A percentile compares a stretch with the other conserved stretches of the same genome.
phyloP scores from a whole-genome alignment of 2,113 vertebrate genomes.

The Phocoena sinus region DNA sequence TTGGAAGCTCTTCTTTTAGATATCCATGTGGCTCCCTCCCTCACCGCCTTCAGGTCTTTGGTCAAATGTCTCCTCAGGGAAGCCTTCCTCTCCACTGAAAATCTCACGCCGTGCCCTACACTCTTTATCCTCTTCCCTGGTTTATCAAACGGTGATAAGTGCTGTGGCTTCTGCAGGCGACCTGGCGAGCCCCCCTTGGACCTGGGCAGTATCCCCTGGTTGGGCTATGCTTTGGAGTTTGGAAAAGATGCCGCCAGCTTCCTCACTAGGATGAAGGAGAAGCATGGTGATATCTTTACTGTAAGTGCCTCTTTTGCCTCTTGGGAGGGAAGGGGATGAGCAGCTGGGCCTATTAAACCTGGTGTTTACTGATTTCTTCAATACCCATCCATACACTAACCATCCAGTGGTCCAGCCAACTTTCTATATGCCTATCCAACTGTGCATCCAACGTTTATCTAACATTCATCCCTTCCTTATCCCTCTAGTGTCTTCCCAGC shows the following conservation, averaged over 20 bases:
- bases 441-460: rapidly evolving
- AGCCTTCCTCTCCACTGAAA: background rate
- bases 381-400: rapidly evolving
- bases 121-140: background rate
- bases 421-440: background rate
- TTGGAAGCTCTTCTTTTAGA: background rate
- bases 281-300: slow-evolving; percentile 91
- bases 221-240: slow-evolving; percentile 90
- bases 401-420: background rate
- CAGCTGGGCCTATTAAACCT: background rate
- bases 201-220: slow-evolving; percentile 86
- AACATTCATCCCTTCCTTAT: no score
- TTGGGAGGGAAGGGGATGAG: background rate
- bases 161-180: slow-evolving; percentile 74
- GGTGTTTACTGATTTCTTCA: background rate
- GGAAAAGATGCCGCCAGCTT: slow-evolving; percentile 89
- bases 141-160: background rate
- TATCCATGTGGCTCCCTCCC: rapidly evolving
- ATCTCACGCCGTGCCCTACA: no score
- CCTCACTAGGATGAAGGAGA: slow-evolving; percentile 86
- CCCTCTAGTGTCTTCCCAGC: background rate
- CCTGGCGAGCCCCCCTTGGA: slow-evolving; percentile 88
- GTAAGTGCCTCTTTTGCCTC: slow-evolving; percentile 77
- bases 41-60: background rate
- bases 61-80: background rate